These are phyloP conservation scores for Eulacestoma nigropectus DNA, from an alignment of 2,113 vertebrate genomes.

Conservation along the genomic window DNA sequence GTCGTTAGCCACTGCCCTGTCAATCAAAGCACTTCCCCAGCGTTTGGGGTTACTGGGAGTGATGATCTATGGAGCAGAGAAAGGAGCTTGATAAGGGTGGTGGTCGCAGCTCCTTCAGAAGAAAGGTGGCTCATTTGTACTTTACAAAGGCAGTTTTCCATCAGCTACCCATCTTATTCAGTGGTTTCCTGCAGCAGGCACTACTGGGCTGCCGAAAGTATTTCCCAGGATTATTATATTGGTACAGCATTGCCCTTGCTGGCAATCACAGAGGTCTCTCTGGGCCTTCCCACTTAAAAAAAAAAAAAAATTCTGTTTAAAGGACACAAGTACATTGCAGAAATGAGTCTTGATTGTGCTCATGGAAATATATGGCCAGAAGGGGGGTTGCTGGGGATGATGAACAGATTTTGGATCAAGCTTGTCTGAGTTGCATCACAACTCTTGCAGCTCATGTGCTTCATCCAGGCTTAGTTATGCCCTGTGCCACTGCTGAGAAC, in stretches of 20 bases:
- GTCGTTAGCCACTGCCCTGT: not conserved
- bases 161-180: not conserved
- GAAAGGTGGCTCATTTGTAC: not conserved
- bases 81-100: not conserved
- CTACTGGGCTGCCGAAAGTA: not conserved
- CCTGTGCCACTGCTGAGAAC: not conserved
- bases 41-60: not conserved
- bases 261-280: not conserved
- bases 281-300: not conserved
- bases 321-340: not conserved
- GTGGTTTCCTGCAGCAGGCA: not conserved
- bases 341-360: not conserved
- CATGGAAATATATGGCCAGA: not conserved
- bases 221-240: not conserved
- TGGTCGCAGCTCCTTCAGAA: not conserved
- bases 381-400: not conserved
- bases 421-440: not conserved
- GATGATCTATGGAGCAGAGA: not conserved
- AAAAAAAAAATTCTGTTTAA: not conserved
- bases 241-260: not conserved
- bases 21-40: conserved; percentile 32
- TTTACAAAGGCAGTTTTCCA: not conserved
- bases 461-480: not conserved
- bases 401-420: not conserved
- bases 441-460: not conserved